phyloP scores from a whole-genome alignment of 1,140 invertebrate species.

The Drosophila littoralis region DNA sequence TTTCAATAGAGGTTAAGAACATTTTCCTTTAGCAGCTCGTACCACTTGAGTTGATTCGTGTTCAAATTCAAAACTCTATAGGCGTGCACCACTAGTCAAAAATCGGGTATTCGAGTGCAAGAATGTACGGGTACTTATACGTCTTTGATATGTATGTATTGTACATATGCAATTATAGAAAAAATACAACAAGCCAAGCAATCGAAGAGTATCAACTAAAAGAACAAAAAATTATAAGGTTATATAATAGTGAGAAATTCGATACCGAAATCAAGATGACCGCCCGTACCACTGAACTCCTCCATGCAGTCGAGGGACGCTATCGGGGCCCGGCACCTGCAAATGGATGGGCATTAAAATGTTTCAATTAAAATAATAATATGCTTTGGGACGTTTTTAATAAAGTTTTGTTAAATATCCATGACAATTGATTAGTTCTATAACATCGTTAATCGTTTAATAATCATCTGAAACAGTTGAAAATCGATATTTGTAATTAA shows the following conservation, averaged over 20 bases:
- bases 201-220: constrained; percentile 57
- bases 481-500: no score
- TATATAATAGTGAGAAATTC: constrained; percentile 84
- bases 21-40: no score
- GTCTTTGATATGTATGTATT: constrained; percentile 5
- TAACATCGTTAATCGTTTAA: no score
- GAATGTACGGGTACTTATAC: constrained; percentile 7
- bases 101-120: background rate
- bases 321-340: constrained; percentile 94
- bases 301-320: constrained; percentile 96
- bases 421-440: no score
- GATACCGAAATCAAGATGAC: constrained; percentile 85
- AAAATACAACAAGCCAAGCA: constrained; percentile 48
- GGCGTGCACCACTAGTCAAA: background rate
- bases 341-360: constrained; percentile 44
- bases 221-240: constrained; percentile 66
- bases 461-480: no score
- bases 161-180: background rate
- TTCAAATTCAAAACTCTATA: background rate
- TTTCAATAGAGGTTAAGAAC: no score
- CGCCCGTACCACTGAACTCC: constrained; percentile 90
- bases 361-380: background rate
- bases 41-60: background rate
- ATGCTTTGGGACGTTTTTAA: no score
- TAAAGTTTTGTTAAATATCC: no score